Evolutionary conservation across 2,797 vertebrate species (phyloP), one percentile per base, ranked within the genome.

Genomic region (Gila robusta): DNA sequence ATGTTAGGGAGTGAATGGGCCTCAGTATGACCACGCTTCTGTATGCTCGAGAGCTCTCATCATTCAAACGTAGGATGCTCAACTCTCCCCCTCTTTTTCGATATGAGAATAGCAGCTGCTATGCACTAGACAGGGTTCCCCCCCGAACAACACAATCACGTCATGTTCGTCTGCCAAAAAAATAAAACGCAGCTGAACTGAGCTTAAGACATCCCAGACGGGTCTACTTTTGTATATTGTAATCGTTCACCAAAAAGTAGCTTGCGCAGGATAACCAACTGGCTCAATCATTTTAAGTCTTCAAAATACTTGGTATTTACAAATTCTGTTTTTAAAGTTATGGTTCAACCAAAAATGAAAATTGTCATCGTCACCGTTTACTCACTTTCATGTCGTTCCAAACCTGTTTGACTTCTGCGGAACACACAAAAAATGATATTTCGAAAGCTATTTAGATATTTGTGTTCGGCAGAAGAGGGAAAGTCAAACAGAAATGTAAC

Each of bases 71-170:
- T 86, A 86, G 78, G 82, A 89, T 76, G 87, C 66, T 82, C 41
- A 64, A 72, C 56, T 81, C 76, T 77, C 82, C 54, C 62, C 21
- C 73, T 72, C 71, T 82, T 81, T 77, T 26, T 66, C 35, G 32
- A 90, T 86, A 85, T 44, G 83, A 88, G 74, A 87, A 67, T 87
- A 86, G 83, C 87, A 88, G 86, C 87, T 88, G 88, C 83, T 37
- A 74, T 79, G 84, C 79, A 81, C 77, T 82, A 83, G 64, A 59
- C 67, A 80, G 90, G 87, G 76, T 72, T 89, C 87, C 88, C 84
- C 86, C 86, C 79, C 54, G 41, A 21, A 73, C 72, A 79, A 90
- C 64, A 88, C 82, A 86, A 82, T 85, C 87, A 84, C 41, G 9
- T n/a, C 77, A 86, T 49, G 26, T 79, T 77, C 26, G 77, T 81